These are phyloP conservation scores for Cheilosia vernalis DNA, from an alignment of 2,888 invertebrate species.

Conservation along the genomic window DNA sequence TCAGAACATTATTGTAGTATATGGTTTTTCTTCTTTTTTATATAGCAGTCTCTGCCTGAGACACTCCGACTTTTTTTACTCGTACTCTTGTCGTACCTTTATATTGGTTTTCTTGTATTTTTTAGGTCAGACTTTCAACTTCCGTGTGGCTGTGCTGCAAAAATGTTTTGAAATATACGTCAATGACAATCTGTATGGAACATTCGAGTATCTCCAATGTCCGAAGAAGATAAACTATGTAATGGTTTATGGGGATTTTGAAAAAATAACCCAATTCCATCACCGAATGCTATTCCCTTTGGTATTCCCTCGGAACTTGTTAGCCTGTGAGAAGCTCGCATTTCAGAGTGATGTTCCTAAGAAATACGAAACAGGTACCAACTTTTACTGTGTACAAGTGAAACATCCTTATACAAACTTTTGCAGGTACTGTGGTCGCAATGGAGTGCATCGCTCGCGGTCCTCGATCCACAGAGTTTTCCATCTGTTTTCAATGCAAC, in stretches of 20 bases:
- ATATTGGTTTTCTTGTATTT: background rate
- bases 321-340: conserved; percentile 81
- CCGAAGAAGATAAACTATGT: conserved; percentile 82
- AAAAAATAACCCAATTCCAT: conserved; percentile 83
- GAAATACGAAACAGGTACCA: conserved; percentile 81
- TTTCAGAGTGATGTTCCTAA: conserved; percentile 83
- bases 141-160: conserved; percentile 82
- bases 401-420: too few relatives aligned
- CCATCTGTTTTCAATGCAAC: conserved; percentile 83
- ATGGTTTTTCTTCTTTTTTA: too few relatives aligned
- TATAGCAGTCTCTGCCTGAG: background rate
- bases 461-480: conserved; percentile 81
- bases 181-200: conserved; percentile 82
- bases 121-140: conserved; percentile 81
- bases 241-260: conserved; percentile 81
- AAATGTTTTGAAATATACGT: conserved; percentile 83
- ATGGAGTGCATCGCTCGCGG: conserved; percentile 83
- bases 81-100: background rate
- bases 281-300: conserved; percentile 82
- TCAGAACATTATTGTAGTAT: too few relatives aligned
- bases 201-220: conserved; percentile 81
- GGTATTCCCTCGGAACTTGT: conserved; percentile 80
- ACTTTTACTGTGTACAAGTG: background rate
- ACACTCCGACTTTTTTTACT: background rate
- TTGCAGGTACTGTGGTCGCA: conserved; percentile 81